Base-by-base conservation (phyloP, 2,113 vertebrate genomes). In the Tinamus guttatus region DNA sequence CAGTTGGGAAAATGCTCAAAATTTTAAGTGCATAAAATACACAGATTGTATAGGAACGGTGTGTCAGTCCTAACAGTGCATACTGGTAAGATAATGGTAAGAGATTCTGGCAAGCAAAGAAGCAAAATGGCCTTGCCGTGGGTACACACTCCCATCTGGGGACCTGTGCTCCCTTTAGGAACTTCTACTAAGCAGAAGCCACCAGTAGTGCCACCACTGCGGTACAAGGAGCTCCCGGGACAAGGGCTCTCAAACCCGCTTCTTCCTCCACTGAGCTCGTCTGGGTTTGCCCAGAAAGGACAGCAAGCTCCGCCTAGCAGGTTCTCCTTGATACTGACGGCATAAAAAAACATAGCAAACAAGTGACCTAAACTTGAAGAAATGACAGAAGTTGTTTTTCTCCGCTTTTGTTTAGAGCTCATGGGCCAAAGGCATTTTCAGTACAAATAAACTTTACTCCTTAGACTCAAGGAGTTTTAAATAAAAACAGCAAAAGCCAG, bases 191-290 rank as follows among this genome's bases (percentile, higher is more conserved):
- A n/a, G n/a, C n/a, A n/a, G n/a, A n/a, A n/a, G n/a, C n/a, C n/a
- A n/a, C n/a, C n/a, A n/a, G n/a, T n/a, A 69, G 41, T 30, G 40
- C 19, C 62, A 56, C 25, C 62, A 56, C 19, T 1, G 0, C 7
- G 6, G 54, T 43, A 32, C 41, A 74, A 49, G 2, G 28, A 74
- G 62, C 17, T 71, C 75, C 80, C 24, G 7, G 2, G 13, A 1
- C 8, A 71, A 68, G 68, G 13, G 25, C 36, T 78, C 77, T 91
- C 32, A 12, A 49, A 69, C 20, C 27, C 34, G 11, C 24, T 38
- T 65, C 78, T 60, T 21, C 25, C 18, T 87, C 60, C n/a, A 5
- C 9, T 0, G 0, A 13, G 28, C 40, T 40, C 45, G 6, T 32
- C 56, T 13, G 25, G 25, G 41, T 30, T 58, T 78, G 30, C 28